These are phyloP conservation scores for Thyatira batis DNA, from an alignment of 2,888 invertebrate genomes.

Conservation along the genomic window DNA sequence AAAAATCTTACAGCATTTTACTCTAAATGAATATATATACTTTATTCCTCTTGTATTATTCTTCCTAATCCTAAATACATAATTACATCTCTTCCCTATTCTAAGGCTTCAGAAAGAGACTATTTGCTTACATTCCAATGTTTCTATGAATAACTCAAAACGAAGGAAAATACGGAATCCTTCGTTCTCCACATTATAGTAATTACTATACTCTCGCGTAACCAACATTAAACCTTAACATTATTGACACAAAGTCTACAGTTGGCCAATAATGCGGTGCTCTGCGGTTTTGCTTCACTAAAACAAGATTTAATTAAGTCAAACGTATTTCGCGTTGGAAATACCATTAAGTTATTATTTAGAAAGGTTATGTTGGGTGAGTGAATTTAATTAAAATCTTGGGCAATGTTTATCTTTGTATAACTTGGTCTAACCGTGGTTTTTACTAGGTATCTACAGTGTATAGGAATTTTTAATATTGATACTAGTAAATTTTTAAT, in stretches of 20 bases:
- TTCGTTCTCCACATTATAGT: neutral
- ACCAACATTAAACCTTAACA: neutral
- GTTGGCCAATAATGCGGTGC: neutral
- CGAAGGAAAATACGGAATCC: neutral
- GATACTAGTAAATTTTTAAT: too few relatives aligned
- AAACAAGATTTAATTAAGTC: neutral
- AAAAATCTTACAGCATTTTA: too few relatives aligned
- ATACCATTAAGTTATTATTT: neutral
- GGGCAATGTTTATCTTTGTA: neutral
- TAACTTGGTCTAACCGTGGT: too few relatives aligned
- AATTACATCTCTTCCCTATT: too few relatives aligned
- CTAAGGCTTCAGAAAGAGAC: neutral
- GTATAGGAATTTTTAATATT: too few relatives aligned
- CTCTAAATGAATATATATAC: too few relatives aligned
- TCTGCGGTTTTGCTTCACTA: neutral
- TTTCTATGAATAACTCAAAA: neutral
- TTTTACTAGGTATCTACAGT: too few relatives aligned
- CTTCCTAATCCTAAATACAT: too few relatives aligned
- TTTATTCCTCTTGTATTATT: too few relatives aligned
- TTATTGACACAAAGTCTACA: neutral
- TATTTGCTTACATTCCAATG: neutral
- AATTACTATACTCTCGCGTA: neutral
- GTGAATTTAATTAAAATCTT: neutral
- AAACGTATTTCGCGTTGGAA: neutral
- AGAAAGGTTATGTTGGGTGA: neutral